phyloP scores from a whole-genome alignment of 1,140 invertebrate genomes.

The Pygmarrhopalites habei region DNA sequence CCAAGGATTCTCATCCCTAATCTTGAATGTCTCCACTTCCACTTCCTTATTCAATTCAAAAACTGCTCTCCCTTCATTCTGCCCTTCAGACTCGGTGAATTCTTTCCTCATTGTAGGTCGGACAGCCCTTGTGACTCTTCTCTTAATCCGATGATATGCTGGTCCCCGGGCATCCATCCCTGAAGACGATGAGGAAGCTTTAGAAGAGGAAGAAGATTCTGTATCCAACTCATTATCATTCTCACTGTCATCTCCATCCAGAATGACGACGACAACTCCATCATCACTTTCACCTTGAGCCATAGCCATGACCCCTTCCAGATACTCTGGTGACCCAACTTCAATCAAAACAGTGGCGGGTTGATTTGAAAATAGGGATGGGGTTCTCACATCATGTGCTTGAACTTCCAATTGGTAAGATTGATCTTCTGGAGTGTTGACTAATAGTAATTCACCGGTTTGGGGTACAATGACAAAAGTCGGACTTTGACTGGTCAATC shows the following conservation, averaged over 20 bases:
- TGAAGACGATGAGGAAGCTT: too few relatives aligned
- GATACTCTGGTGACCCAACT: conserved; percentile 54
- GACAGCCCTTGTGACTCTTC: conserved; percentile 76
- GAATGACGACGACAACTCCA: conserved; percentile 34
- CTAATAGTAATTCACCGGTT: conserved; percentile 77
- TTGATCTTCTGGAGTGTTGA: conserved; percentile 55
- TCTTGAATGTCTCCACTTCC: conserved; percentile 85
- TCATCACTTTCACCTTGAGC: conserved; percentile 49
- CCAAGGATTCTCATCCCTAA: conserved; percentile 87
- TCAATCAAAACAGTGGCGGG: conserved; percentile 68
- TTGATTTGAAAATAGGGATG: conserved; percentile 57
- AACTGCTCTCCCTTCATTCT: conserved; percentile 75
- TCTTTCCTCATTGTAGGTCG: conserved; percentile 85
- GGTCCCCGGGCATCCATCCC: conserved; percentile 28
- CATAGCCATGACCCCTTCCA: conserved; percentile 44
- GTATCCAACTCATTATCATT: conserved; percentile 25
- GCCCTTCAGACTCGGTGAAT: conserved; percentile 82
- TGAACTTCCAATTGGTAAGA: conserved; percentile 56
- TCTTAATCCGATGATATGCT: conserved; percentile 58
- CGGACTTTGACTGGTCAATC: conserved; percentile 66
- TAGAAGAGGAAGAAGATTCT: too few relatives aligned
- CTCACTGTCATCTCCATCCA: conserved; percentile 37
- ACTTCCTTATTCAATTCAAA: conserved; percentile 87
- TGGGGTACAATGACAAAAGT: conserved; percentile 79
- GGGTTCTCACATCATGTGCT: conserved; percentile 70